These are phyloP conservation scores for Platysternon megacephalum DNA, from an alignment of 2,113 vertebrate genomes.

Conservation along the genomic window DNA sequence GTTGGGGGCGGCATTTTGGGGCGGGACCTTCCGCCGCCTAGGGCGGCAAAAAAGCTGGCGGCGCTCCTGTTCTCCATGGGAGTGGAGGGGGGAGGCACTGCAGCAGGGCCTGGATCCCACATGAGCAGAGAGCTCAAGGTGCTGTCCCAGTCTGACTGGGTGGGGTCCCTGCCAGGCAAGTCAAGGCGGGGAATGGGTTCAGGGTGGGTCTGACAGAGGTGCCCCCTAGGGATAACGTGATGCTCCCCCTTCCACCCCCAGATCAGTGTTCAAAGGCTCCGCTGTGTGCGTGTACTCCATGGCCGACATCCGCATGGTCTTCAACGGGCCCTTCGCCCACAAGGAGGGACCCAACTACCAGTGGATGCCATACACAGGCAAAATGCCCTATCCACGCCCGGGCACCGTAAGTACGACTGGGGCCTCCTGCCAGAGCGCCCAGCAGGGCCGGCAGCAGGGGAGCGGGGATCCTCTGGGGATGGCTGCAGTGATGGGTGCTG, in stretches of 20 bases:
- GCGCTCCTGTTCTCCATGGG: too few species aligned
- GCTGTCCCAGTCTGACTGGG: not conserved
- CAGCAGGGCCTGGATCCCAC: not conserved
- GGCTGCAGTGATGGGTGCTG: not conserved
- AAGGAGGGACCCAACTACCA: constrained; percentile 99
- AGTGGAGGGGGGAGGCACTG: too few species aligned
- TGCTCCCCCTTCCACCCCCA: constrained; percentile 49
- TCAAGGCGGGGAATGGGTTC: not conserved
- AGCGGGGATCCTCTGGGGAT: not conserved
- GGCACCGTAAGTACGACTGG: constrained; percentile 87
- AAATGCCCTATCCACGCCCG: constrained; percentile 97
- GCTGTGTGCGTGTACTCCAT: constrained; percentile 98
- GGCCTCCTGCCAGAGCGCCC: fast-evolving
- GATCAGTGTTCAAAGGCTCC: constrained; percentile 96
- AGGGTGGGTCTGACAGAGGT: fast-evolving
- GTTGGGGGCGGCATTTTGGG: too few species aligned
- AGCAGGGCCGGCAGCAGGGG: not conserved
- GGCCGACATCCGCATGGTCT: constrained; percentile 98
- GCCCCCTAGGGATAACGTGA: not conserved
- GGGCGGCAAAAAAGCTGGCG: too few species aligned
- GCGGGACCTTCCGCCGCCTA: too few species aligned
- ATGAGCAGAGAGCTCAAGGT: not conserved
- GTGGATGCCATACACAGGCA: constrained; percentile 97
- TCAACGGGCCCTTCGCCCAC: constrained; percentile 97
- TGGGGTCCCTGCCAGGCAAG: fast-evolving